Percentiles rank a stretch among this genome's conserved stretches.
phyloP scores from a whole-genome alignment of 2,113 vertebrate species.

The Antechinus stuartii region DNA sequence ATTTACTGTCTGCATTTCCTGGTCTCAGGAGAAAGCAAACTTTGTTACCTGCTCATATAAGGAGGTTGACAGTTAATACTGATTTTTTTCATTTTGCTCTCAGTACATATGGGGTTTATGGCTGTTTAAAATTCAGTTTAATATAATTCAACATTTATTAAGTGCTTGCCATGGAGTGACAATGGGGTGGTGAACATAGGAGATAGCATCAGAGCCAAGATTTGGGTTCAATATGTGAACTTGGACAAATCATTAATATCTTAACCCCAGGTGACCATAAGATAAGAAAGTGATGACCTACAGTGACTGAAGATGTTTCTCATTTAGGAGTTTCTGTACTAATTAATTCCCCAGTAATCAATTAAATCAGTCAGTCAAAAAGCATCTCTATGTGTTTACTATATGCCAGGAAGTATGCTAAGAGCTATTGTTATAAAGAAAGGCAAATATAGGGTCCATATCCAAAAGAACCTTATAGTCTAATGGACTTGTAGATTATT shows the following conservation, averaged over 20 bases:
- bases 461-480: background rate
- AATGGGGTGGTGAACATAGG: background rate
- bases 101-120: background rate
- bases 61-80: constrained; percentile 6
- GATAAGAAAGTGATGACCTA: background rate
- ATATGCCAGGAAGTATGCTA: background rate
- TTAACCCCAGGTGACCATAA: background rate
- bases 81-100: constrained; percentile 10
- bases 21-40: constrained; percentile 12
- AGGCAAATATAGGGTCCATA: background rate
- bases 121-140: background rate
- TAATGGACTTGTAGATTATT: background rate
- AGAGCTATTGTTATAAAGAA: background rate
- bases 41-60: background rate
- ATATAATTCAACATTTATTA: background rate
- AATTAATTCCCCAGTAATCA: background rate
- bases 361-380: background rate
- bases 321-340: background rate
- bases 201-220: background rate
- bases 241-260: background rate
- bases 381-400: background rate
- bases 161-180: background rate
- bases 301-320: background rate
- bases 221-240: background rate
- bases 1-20: constrained; percentile 1